A percentile compares a stretch with the other conserved stretches of the same genome.
Conservation (phyloP, 2,797 vertebrate genomes). For the Cetoscarus ocellatus region DNA sequence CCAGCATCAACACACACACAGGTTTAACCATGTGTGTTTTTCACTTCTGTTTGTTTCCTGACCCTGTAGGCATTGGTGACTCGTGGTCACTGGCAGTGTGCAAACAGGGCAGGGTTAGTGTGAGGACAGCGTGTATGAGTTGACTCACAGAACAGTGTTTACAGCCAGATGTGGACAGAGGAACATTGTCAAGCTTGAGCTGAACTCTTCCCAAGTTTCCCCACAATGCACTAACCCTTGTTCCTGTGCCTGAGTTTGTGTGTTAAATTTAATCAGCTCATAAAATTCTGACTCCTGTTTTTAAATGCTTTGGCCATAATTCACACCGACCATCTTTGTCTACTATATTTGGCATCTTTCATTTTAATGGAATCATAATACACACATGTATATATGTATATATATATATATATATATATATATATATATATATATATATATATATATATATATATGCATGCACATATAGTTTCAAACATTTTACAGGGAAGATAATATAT, state of each 20-base stretch:
- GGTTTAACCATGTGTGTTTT: conserved; percentile 32
- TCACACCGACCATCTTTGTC: neutral
- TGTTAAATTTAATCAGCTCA: conserved; percentile 17
- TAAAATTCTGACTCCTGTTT: conserved; percentile 5
- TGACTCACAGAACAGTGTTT: conserved; percentile 60
- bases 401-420: too few species aligned
- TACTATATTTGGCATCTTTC: neutral
- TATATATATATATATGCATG: too few species aligned
- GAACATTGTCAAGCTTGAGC: conserved; percentile 65
- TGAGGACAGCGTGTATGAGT: conserved; percentile 64
- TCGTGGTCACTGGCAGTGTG: conserved; percentile 62
- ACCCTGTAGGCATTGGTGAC: conserved; percentile 48
- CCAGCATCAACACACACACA: conserved; percentile 47
- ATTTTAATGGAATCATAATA: conserved; percentile 4
- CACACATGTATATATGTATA: too few species aligned
- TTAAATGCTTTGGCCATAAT: neutral
- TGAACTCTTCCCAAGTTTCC: conserved; percentile 58
- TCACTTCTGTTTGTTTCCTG: conserved; percentile 51
- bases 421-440: too few species aligned
- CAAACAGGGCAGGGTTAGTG: conserved; percentile 58
- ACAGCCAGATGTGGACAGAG: conserved; percentile 78
- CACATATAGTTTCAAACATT: too few species aligned
- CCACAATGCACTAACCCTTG: conserved; percentile 37
- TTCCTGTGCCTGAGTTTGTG: neutral
- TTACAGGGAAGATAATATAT: too few species aligned